Evolutionary conservation across 2,888 invertebrate species (phyloP).

Genomic region (Dynastes maya): DNA sequence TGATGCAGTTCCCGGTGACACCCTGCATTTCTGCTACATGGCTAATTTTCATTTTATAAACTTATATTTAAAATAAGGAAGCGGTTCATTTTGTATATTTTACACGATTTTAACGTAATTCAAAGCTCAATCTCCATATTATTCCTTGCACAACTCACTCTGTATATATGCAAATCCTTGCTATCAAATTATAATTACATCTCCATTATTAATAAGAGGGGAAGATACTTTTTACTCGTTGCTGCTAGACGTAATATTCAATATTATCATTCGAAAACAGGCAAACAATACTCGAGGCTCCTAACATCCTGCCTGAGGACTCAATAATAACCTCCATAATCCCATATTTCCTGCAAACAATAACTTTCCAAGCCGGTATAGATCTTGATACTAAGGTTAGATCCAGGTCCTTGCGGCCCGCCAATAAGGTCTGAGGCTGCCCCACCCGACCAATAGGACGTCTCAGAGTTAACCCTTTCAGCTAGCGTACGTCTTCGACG

Average conservation of each 20-base stretch:
- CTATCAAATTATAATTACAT: not conserved
- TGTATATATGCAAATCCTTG: not conserved
- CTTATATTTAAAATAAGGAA: no score
- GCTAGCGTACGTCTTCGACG: constrained; percentile 34
- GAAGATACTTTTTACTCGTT: not conserved
- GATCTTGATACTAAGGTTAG: constrained; percentile 69
- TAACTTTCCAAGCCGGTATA: constrained; percentile 64
- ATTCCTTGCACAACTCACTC: no score
- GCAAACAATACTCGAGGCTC: constrained; percentile 59
- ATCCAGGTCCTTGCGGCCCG: constrained; percentile 68
- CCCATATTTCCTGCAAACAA: constrained; percentile 67
- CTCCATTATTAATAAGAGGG: not conserved
- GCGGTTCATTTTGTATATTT: no score
- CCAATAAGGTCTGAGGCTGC: constrained; percentile 71
- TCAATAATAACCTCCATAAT: constrained; percentile 65
- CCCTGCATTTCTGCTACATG: no score
- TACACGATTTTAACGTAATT: no score
- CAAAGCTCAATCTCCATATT: no score
- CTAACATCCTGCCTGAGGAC: constrained; percentile 61
- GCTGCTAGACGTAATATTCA: constrained; percentile 41
- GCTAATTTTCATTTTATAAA: no score
- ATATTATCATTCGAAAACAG: constrained; percentile 57
- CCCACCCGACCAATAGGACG: constrained; percentile 70
- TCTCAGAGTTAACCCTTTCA: constrained; percentile 69
- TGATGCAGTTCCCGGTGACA: no score